These are phyloP conservation scores for Lampris incognitus DNA, from an alignment of 2,113 vertebrate species.

Conservation along the genomic window DNA sequence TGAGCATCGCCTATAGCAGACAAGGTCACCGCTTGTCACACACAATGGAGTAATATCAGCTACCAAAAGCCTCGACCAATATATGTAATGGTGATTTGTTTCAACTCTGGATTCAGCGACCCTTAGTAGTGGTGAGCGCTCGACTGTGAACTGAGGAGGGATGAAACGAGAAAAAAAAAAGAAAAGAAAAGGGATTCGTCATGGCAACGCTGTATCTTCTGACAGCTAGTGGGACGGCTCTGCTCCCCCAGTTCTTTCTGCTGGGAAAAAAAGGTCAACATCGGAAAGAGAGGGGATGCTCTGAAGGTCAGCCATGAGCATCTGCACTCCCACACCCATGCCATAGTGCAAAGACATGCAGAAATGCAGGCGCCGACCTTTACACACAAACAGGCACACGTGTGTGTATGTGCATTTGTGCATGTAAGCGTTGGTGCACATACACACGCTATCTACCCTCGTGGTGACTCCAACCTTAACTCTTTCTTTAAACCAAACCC, in stretches of 20 bases:
- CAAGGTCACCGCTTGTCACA: too few relatives aligned
- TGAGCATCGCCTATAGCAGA: background rate
- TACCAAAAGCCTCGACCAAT: background rate
- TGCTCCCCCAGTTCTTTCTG: constrained; percentile 16
- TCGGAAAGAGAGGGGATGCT: constrained; percentile 10
- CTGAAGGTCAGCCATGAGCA: constrained; percentile 44
- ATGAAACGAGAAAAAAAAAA: constrained; percentile 2
- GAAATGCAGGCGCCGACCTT: background rate
- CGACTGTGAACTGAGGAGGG: constrained; percentile 23
- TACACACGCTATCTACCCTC: background rate
- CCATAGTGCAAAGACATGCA: constrained; percentile 1
- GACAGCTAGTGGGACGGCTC: constrained; percentile 13
- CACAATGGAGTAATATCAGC: too few relatives aligned
- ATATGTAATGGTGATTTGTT: constrained; percentile 36
- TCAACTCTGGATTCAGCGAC: background rate
- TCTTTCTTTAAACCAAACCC: too few relatives aligned
- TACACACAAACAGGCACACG: background rate
- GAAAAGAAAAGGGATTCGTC: constrained; percentile 36
- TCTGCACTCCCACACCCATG: constrained; percentile 24
- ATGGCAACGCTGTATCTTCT: constrained; percentile 48
- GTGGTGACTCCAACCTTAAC: too few relatives aligned
- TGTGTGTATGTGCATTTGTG: constrained; percentile 13
- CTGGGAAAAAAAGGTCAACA: constrained; percentile 35
- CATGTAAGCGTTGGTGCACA: background rate
- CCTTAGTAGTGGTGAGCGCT: constrained; percentile 4